Base-by-base conservation (phyloP, 2,113 vertebrate species). In the Apteryx mantelli region DNA sequence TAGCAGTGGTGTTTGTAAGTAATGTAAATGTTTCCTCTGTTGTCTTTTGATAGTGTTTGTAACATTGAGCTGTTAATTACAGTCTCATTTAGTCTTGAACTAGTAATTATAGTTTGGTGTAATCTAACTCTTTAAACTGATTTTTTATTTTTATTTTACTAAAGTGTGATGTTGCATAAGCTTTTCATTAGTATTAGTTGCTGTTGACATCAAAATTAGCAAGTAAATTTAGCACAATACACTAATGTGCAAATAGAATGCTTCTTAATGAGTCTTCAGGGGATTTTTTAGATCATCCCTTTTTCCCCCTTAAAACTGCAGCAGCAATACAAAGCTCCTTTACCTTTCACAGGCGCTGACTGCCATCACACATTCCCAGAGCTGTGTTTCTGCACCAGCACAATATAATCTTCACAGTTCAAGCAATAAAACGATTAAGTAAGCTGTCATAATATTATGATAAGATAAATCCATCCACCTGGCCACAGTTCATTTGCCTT, bases 191-290 rank as follows among this genome's bases (percentile, higher is more conserved):
- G 88, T 86, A 82, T 84, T 88, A 52, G 93, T 92, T 8, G 8
- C 89, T 98, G 93, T 95, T 98, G 97, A 98, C 96, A 97, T 93
- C 86, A 86, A 93, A 96, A 95, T 91, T 78, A 96, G 84, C 52
- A 96, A 96, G 91, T 95, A 98, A 97, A 94, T 97, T 97, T 97
- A 98, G 96, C 94, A 96, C 83, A 82, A 93, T 95, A 95, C 96
- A 88, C 95, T 85, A 73, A 97, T 86, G 96, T 66, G 64, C 82
- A 89, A 85, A 92, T 58, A 89, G 75, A 95, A 93, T 83, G 82
- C 88, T 74, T 89, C 91, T 95, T 98, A 98, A 98, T 98, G 97
- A 97, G 96, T 74, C 98, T 97, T 91, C 9, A 34, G 97, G 96
- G 98, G 85, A 95, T 97, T 96, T 95, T 95, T 96, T 92, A 96